Evolutionary conservation across 2,888 invertebrate genomes (phyloP), one percentile per base, ranked within the genome.

Genomic region (Neelides folsomi): DNA sequence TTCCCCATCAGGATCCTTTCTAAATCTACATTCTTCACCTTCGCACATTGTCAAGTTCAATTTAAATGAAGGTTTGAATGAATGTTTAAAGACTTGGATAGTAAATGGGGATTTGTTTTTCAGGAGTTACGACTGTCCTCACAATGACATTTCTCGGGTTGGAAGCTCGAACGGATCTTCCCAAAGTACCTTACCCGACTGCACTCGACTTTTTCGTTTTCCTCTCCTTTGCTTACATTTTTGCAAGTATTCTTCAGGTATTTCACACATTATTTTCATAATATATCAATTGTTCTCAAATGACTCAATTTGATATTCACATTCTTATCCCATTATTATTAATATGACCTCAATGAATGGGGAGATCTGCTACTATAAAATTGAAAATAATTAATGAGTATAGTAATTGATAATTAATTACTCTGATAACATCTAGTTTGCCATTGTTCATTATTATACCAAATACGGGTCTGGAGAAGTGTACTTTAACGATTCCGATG

Each of bases 161-260:
- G 59, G 84, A 86, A 68, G 83, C 83, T 1, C 75, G 86, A 54
- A 83, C 82, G 5, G 86, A 86, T 71, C 72, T 87, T 52, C 86
- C 86, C 5, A 85, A 85, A 73, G 86, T 87, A 49, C 79, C 86
- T 45, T 87, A 87, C 70, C 83, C 84, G 3, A 87, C 87, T n/a
- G 86, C 86, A 1, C 71, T 87, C 58, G 87, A 87, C 68, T 83
- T 83, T 67, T 87, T 86, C 68, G 84, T 87, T 2, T 83, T 84
- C 66, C 75, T 84, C 18, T 84, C 84, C 15, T 86, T 86, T 67
- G 80, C 79, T 2, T 84, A 84, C 67, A 83, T 84, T 59, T 83
- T 84, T 66, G 83, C 85, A 6, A 84, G 85, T 1, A 83, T 86
- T 53, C 78, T 86, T 53, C 83, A 86, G 71, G 76, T 76, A 62